Evolutionary conservation across 1,140 invertebrate species (phyloP).

Genomic region (Pteromalus puparum): DNA sequence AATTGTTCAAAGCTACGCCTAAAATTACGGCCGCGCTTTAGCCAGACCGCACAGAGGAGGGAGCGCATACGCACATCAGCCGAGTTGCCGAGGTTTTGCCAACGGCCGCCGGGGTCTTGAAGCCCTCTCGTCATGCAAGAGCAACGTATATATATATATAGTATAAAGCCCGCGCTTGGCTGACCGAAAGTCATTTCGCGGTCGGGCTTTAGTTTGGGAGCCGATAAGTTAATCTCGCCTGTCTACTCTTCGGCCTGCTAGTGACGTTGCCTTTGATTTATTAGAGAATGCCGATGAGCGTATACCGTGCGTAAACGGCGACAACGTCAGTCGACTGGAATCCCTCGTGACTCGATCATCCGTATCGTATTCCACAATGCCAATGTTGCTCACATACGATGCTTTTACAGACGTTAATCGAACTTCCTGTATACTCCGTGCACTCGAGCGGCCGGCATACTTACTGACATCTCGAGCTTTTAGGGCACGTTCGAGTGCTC

Average conservation of each 20-base stretch:
- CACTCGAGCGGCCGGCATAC: background rate
- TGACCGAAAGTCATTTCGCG: conserved; percentile 59
- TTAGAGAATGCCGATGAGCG: conserved; percentile 65
- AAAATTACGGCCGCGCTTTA: background rate
- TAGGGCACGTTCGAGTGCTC: background rate
- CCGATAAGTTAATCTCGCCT: conserved; percentile 67
- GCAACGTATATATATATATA: too few relatives aligned
- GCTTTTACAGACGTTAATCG: conserved; percentile 16
- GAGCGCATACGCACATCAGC: too few relatives aligned
- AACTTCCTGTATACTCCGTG: background rate
- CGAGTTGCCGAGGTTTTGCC: conserved; percentile 43
- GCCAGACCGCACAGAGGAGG: background rate
- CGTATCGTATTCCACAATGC: conserved; percentile 3
- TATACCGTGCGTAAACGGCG: background rate
- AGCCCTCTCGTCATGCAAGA: conserved; percentile 26
- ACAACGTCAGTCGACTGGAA: background rate
- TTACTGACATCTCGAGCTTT: background rate
- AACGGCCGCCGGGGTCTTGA: conserved; percentile 9
- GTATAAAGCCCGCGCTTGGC: conserved; percentile 45
- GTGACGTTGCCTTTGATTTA: conserved; percentile 66
- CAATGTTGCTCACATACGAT: background rate
- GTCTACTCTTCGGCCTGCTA: conserved; percentile 63
- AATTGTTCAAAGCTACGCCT: conserved; percentile 9
- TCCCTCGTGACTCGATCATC: background rate
- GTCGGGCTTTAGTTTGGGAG: conserved; percentile 55